Evolutionary conservation across 2,797 vertebrate genomes (phyloP).

Genomic region (Anabacerthia variegaticeps): DNA sequence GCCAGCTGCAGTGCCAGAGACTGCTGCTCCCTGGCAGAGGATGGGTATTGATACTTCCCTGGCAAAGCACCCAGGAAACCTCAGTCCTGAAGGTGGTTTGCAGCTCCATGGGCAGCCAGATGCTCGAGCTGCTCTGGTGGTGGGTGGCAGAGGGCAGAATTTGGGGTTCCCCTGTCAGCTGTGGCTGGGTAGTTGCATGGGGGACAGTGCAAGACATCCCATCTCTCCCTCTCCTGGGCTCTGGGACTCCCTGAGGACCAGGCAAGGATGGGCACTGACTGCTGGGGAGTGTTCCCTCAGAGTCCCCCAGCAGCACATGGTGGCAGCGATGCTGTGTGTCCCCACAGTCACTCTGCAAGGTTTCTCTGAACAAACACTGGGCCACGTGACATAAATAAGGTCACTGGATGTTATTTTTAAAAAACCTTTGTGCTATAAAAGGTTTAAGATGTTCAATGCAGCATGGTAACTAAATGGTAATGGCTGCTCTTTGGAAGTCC

Average conservation of each 20-base stretch:
- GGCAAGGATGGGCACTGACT: background rate
- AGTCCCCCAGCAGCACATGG: background rate
- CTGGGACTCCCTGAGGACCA: background rate
- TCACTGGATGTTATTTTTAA: background rate
- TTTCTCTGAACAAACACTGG: background rate
- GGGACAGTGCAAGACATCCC: rapidly evolving
- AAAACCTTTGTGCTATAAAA: background rate
- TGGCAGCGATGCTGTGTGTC: background rate
- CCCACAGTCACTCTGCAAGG: background rate
- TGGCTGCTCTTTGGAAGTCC: constrained; percentile 2
- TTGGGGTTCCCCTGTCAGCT: background rate
- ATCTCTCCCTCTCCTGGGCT: rapidly evolving
- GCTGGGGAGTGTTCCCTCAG: background rate
- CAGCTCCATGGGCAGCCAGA: background rate
- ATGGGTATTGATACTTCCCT: rapidly evolving
- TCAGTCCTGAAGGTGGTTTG: rapidly evolving
- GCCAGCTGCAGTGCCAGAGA: rapidly evolving
- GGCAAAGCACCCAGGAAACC: background rate
- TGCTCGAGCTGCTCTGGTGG: background rate
- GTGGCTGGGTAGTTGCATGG: rapidly evolving
- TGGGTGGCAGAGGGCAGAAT: background rate
- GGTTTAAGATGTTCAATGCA: constrained; percentile 18
- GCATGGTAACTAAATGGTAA: background rate
- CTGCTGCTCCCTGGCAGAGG: background rate
- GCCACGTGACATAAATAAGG: background rate